phyloP scores from a whole-genome alignment of 2,888 invertebrate species.

The Scaeva pyrastri region DNA sequence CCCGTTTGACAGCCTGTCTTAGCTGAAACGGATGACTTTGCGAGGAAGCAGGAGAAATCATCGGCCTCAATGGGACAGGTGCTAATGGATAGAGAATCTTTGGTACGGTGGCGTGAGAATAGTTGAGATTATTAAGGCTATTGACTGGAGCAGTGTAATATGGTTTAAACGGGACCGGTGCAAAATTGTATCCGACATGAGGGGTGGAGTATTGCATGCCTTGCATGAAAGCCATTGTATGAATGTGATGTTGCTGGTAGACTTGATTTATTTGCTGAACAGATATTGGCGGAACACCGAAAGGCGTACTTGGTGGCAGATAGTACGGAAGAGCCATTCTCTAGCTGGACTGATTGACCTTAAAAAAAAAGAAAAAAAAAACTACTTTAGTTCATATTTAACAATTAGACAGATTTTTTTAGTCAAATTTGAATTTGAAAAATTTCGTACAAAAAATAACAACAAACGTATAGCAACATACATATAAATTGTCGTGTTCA shows the following conservation, averaged over 20 bases:
- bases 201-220: not conserved
- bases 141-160: not conserved
- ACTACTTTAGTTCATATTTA: not conserved
- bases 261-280: not conserved
- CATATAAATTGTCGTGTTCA: too few species aligned
- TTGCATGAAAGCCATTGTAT: conserved; percentile 2
- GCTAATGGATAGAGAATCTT: not conserved
- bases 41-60: not conserved
- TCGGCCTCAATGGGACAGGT: not conserved
- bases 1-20: conserved; percentile 1
- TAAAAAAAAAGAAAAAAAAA: not conserved
- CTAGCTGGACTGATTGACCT: not conserved
- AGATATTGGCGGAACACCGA: not conserved
- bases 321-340: conserved; percentile 21
- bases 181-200: not conserved
- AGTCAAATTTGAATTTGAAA: too few species aligned
- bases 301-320: not conserved
- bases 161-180: not conserved
- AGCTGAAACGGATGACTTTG: conserved; percentile 10
- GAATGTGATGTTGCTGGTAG: not conserved
- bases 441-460: too few species aligned
- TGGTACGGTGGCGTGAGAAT: not conserved
- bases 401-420: too few species aligned
- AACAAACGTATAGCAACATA: not conserved
- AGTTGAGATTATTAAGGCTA: not conserved